Percentiles rank a stretch among this genome's conserved stretches.
phyloP scores from a whole-genome alignment of 2,113 vertebrate genomes.

The Bothrops jararaca region DNA sequence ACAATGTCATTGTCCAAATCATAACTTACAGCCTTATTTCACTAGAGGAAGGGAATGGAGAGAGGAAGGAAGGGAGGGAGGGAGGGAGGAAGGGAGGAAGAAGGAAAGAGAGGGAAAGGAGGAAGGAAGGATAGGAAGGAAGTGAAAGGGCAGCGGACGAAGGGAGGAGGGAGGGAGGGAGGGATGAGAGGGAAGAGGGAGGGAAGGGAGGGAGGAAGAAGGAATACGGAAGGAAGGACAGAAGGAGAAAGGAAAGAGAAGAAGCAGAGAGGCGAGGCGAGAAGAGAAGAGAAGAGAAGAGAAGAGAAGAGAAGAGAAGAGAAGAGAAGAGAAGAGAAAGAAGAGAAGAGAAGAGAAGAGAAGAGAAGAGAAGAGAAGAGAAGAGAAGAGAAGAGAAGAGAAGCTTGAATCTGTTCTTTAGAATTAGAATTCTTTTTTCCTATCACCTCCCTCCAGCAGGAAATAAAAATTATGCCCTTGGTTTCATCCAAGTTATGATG shows the following conservation, averaged over 20 bases:
- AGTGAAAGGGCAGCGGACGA: too few species aligned
- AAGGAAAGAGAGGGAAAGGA: too few species aligned
- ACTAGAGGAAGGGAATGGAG: neutral
- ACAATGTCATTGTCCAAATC: slow-evolving; percentile 35
- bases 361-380: too few species aligned
- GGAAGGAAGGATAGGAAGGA: too few species aligned
- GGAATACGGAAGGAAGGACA: too few species aligned
- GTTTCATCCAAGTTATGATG: slow-evolving; percentile 59
- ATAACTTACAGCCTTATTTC: slow-evolving; percentile 31
- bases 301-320: neutral
- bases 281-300: neutral
- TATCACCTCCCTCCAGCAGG: slow-evolving; percentile 32
- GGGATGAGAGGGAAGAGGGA: too few species aligned
- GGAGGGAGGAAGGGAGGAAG: too few species aligned
- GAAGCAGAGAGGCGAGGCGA: neutral
- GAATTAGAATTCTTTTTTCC: slow-evolving; percentile 41
- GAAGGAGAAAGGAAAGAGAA: too few species aligned
- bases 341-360: neutral
- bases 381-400: slow-evolving; percentile 14
- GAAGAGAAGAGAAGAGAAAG: slow-evolving; percentile 10
- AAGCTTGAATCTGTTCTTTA: slow-evolving; percentile 34
- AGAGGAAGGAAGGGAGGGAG: neutral
- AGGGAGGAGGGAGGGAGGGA: too few species aligned
- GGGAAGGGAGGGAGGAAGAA: fast-evolving
- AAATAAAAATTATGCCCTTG: slow-evolving; percentile 50